A percentile compares a stretch with the other conserved stretches of the same genome.
These are phyloP conservation scores for Sorex fumeus DNA, from an alignment of 2,113 vertebrate species.

Conservation along the genomic window DNA sequence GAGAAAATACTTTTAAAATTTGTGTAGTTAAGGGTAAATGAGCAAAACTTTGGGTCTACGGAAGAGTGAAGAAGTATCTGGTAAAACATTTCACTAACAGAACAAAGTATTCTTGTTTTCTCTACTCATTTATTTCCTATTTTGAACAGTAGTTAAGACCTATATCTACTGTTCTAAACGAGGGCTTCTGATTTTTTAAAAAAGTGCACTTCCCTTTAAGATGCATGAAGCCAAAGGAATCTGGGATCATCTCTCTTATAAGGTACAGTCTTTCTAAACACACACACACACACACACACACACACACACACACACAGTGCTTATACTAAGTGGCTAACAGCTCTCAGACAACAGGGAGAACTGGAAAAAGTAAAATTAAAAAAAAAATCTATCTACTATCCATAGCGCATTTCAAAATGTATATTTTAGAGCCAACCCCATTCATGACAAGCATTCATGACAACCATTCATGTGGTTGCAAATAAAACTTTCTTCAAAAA, in stretches of 20 bases:
- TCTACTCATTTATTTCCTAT: neutral
- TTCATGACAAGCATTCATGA: neutral
- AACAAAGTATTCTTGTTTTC: neutral
- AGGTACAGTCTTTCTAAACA: neutral
- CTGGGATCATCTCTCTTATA: neutral
- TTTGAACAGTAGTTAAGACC: neutral
- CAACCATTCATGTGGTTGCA: too few relatives aligned
- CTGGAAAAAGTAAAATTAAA: neutral
- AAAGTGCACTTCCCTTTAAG: constrained; percentile 2
- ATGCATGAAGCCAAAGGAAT: neutral
- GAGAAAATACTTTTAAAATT: constrained; percentile 10
- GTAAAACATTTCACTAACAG: neutral
- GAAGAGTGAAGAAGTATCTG: constrained; percentile 30
- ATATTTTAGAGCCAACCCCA: constrained; percentile 39
- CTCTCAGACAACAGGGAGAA: neutral
- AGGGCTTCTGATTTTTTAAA: neutral
- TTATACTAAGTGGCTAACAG: constrained; percentile 10
- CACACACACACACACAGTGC: neutral
- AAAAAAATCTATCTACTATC: neutral
- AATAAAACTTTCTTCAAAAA: constrained; percentile 37
- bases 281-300: too few relatives aligned
- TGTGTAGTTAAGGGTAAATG: constrained; percentile 8
- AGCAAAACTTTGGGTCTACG: neutral
- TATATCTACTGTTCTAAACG: neutral
- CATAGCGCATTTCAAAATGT: constrained; percentile 7